phyloP scores from a whole-genome alignment of 1,140 invertebrate species.

The Geopemphigus sp. region DNA sequence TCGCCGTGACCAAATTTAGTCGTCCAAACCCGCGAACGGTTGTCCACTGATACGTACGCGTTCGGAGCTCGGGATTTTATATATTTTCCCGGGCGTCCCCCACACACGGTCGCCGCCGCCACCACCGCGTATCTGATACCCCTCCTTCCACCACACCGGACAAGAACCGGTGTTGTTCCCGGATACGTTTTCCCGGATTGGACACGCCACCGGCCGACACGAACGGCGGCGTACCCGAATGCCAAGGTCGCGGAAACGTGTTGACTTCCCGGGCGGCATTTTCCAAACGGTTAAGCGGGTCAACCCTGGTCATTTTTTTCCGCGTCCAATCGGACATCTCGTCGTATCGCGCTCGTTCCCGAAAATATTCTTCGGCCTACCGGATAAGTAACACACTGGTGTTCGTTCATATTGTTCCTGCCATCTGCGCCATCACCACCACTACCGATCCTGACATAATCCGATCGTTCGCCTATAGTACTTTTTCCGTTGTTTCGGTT shows the following conservation, averaged over 20 bases:
- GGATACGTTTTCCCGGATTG: slow-evolving; percentile 8
- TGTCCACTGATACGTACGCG: slow-evolving; percentile 1
- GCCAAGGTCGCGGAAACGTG: slow-evolving; percentile 2
- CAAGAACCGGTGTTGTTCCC: not conserved
- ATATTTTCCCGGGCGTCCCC: slow-evolving; percentile 5
- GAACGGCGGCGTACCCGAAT: not conserved
- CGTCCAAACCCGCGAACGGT: not conserved
- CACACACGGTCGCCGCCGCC: not conserved
- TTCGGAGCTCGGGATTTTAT: not conserved
- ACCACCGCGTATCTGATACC: not conserved
- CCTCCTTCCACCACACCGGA: not conserved
- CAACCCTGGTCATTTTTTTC: not conserved
- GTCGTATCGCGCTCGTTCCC: too few relatives aligned
- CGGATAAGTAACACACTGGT: too few relatives aligned
- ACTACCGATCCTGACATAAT: too few relatives aligned
- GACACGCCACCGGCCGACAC: slow-evolving; percentile 15
- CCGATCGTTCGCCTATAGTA: too few relatives aligned
- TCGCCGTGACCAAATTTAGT: too few relatives aligned
- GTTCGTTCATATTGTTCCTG: too few relatives aligned
- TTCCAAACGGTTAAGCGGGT: too few relatives aligned
- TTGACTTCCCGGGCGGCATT: not conserved
- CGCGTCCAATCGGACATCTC: too few relatives aligned
- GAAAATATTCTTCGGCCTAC: too few relatives aligned
- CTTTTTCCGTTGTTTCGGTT: too few relatives aligned
- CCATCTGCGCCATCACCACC: too few relatives aligned